Evolutionary conservation across 2,113 vertebrate genomes (phyloP), one percentile per base, ranked within the genome.

Genomic region (Leucosticte australis): DNA sequence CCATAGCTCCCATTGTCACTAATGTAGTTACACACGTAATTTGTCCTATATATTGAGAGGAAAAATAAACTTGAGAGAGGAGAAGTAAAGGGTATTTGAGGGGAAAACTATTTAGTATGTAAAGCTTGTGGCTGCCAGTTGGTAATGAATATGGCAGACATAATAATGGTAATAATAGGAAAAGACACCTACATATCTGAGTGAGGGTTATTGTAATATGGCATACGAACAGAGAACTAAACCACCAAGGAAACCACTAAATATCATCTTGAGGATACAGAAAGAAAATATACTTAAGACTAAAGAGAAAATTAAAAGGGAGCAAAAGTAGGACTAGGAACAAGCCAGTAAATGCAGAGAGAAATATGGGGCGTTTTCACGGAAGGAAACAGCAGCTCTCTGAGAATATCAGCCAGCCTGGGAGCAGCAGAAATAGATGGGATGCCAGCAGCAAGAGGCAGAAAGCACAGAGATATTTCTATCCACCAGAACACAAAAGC

Each of bases 31-130:
- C 10, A 84, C 39, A 47, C 5, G 0, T 88, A 85, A 97, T 96
- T 91, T 95, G 84, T 95, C 92, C 81, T 76, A 74, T 31, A 21
- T 37, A 88, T 41, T 59, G 86, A 88, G 77, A 85, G 67, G 41
- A 95, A 95, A 95, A 96, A 97, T 90, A 97, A 97, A 97, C 89
- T 87, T 90, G 53, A 95, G 81, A 96, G 91, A 93, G 86, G 84
- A 94, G 92, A 97, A 95, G 91, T 47, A 95, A 93, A 97, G 90
- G 89, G 81, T 94, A 94, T 97, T 96, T 49, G 12, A 94, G 95
- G 91, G 80, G 68, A 83, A 96, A 97, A 83, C 90, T 71, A 91
- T 81, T 97, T 96, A 91, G 77, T 89, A 93, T 89, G 80, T 85
- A 94, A 96, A 97, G 82, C 35, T 87, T 91, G 90, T 83, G 90